These are phyloP conservation scores for Planococcus citri DNA, from an alignment of 1,140 invertebrate species.

Conservation along the genomic window DNA sequence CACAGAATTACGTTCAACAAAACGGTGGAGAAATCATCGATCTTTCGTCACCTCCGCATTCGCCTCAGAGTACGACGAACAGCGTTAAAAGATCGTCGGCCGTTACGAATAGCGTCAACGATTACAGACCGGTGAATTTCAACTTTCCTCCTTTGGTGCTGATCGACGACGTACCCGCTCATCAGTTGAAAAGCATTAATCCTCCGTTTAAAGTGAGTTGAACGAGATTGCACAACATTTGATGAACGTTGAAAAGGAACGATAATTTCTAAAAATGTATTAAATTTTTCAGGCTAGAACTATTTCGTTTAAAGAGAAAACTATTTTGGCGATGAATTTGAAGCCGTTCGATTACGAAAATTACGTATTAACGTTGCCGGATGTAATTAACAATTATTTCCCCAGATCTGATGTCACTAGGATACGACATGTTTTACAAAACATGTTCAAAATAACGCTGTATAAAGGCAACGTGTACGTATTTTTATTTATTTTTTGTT, in stretches of 20 bases:
- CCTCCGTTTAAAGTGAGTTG: constrained; percentile 16
- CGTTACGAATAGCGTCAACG: background rate
- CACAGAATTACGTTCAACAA: constrained; percentile 15
- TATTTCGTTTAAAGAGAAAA: constrained; percentile 54
- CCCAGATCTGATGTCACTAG: constrained; percentile 53
- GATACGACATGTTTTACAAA: constrained; percentile 58
- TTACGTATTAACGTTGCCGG: constrained; percentile 65
- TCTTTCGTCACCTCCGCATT: constrained; percentile 31
- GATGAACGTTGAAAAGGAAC: background rate
- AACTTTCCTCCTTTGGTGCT: background rate
- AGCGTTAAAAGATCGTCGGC: background rate
- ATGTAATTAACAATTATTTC: constrained; percentile 67
- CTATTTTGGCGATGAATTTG: constrained; percentile 72
- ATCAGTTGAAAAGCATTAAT: background rate
- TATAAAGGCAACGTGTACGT: constrained; percentile 69
- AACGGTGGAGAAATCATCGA: constrained; percentile 30
- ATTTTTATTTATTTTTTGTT: background rate
- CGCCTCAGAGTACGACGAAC: constrained; percentile 27
- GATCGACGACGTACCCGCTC: background rate
- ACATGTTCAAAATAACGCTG: constrained; percentile 61
- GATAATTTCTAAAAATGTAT: background rate
- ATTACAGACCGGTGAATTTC: background rate
- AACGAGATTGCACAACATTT: too few relatives aligned
- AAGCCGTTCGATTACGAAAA: constrained; percentile 68
- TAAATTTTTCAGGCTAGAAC: constrained; percentile 49